A percentile compares a stretch with the other conserved stretches of the same genome.
Evolutionary conservation across 2,113 vertebrate species (phyloP).

Genomic region (Bostrychus sinensis): DNA sequence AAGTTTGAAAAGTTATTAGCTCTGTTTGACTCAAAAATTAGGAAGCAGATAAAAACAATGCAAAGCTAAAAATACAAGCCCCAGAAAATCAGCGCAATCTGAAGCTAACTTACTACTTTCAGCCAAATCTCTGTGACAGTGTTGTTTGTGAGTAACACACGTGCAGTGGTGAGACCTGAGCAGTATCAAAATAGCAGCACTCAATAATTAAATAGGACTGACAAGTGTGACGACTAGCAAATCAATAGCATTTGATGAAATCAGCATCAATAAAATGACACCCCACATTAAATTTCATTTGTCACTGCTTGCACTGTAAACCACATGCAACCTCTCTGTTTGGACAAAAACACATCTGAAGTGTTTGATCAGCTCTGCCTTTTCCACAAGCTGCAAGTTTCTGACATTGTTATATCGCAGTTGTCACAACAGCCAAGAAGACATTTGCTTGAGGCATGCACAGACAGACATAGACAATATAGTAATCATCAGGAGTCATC

Average conservation of each 20-base stretch:
- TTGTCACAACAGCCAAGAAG: background rate
- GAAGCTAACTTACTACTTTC: constrained; percentile 7
- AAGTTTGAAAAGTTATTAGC: no score
- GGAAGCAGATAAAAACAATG: background rate
- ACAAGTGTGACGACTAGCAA: constrained; percentile 9
- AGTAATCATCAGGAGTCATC: background rate
- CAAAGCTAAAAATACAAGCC: constrained; percentile 37
- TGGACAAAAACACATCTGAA: background rate
- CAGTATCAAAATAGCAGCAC: constrained; percentile 15
- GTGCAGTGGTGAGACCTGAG: constrained; percentile 9
- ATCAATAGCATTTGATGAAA: constrained; percentile 28
- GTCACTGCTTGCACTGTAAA: background rate
- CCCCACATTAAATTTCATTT: background rate
- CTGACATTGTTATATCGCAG: background rate
- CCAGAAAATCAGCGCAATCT: constrained; percentile 5
- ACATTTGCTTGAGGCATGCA: background rate
- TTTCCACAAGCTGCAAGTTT: no score
- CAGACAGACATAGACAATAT: background rate
- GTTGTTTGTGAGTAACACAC: constrained; percentile 5
- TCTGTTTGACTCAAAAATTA: no score
- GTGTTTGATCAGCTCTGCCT: constrained; percentile 10
- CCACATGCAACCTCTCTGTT: background rate
- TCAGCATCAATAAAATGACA: background rate
- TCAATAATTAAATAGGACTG: constrained; percentile 49
- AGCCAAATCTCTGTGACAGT: background rate